Evolutionary conservation across 2,888 invertebrate genomes (phyloP).

Genomic region (Melanotus villosus): DNA sequence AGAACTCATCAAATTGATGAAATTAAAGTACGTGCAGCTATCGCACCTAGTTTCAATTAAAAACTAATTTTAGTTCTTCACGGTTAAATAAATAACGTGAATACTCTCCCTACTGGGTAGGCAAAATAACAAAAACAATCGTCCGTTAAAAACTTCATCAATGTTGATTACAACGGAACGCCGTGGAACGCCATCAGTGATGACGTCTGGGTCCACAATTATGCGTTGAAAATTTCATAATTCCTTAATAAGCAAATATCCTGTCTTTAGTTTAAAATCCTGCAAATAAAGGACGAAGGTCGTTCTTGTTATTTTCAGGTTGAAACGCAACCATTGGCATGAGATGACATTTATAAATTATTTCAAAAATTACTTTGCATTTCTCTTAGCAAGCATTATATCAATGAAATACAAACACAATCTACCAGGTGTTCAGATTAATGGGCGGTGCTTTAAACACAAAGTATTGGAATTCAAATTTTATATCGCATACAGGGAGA

Average conservation of each 20-base stretch:
- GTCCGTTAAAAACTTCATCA: conserved; percentile 54
- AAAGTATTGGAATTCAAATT: too few species aligned
- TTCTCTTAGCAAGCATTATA: too few species aligned
- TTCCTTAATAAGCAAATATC: conserved; percentile 65
- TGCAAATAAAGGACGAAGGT: conserved; percentile 20
- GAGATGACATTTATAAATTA: conserved; percentile 10
- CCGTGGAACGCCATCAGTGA: conserved; percentile 32
- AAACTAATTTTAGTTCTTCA: conserved; percentile 60
- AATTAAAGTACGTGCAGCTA: conserved; percentile 43
- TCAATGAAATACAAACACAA: too few species aligned
- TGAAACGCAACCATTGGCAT: conserved; percentile 1
- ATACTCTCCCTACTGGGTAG: conserved; percentile 50
- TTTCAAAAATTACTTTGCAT: conserved; percentile 8
- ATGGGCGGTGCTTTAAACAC: too few species aligned
- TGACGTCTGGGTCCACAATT: conserved; percentile 54
- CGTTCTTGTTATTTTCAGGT: conserved; percentile 4
- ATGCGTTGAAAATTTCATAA: conserved; percentile 67
- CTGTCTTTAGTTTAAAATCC: conserved; percentile 52
- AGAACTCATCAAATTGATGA: conserved; percentile 41
- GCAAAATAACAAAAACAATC: conserved; percentile 54
- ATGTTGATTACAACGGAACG: conserved; percentile 50
- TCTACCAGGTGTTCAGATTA: too few species aligned
- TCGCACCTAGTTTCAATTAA: conserved; percentile 56
- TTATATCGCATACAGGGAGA: too few species aligned
- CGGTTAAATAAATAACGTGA: conserved; percentile 59